Evolutionary conservation across 2,797 vertebrate species (phyloP), one percentile per base, ranked within the genome.

Genomic region (Melanotaenia trifasciata): DNA sequence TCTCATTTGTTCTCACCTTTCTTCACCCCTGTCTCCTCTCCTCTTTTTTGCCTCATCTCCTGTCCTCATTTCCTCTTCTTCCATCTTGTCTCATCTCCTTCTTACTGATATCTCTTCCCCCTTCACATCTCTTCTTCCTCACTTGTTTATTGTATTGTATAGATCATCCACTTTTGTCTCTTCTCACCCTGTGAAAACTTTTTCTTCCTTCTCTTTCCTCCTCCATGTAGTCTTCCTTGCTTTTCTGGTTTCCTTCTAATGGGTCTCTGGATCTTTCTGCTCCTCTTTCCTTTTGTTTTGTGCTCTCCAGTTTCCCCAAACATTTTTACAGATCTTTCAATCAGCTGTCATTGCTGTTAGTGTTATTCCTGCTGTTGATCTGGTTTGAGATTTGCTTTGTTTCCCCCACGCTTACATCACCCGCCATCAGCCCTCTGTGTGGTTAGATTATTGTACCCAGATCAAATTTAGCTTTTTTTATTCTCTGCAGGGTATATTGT

Each of bases 281-380:
- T 58, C 35, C 8, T 57, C 12, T 47, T 6, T 45, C 28, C 16
- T 20, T 38, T 76, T 58, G 18, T 11, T 54, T 70, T 6, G 2
- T 53, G 20, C 22, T 43, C 22, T 70, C 26, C 58, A 61, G 71
- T 81, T 69, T 79, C 58, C 64, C 51, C 58, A 75, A 73, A 43
- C 26, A 58, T 69, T 50, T 58, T 63, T 71, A 79, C 36, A 56
- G 66, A 66, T 89, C 64, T 69, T 75, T 85, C 60, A 86, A 78
- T 91, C 81, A 83, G 64, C 77, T 68, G 80, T 78, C 20, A 7
- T 26, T 73, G 79, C 84, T 72, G 79, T 89, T 84, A 87, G 47
- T 72, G 69, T 86, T 83, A 93, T 78, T 75, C 80, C 50, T 36
- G 65, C 67, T 84, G 77, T 68, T 86, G 82, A 93, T 87, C 85